These are phyloP conservation scores for Halichondria panicea DNA, from an alignment of 37 sponge, comb jelly and placozoan genomes.

Conservation along the genomic window DNA sequence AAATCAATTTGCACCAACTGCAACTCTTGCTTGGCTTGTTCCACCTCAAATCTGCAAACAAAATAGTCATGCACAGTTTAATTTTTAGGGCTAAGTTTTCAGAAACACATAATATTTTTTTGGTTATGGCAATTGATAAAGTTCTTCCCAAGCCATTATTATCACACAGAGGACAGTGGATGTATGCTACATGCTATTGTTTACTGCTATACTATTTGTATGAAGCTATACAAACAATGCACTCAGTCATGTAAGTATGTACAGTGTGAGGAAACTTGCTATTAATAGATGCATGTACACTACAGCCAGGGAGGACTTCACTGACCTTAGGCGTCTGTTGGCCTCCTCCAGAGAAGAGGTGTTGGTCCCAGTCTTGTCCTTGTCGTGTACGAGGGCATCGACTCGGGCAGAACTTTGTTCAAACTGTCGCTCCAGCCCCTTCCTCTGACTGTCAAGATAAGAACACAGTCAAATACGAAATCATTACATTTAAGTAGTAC, in stretches of 20 bases:
- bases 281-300: too few species aligned
- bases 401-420: conserved; percentile 5
- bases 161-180: too few species aligned
- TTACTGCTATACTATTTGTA: not conserved
- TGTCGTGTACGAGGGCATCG: conserved; percentile 30
- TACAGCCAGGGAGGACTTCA: not conserved
- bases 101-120: not conserved
- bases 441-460: conserved; percentile 19
- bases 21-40: conserved; percentile 30
- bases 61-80: not conserved
- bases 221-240: too few species aligned
- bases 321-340: conserved; percentile 27
- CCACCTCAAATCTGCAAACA: conserved; percentile 33
- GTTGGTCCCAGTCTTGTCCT: conserved; percentile 11
- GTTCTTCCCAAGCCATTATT: too few species aligned
- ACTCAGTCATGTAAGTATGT: too few species aligned
- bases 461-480: not conserved
- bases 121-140: not conserved
- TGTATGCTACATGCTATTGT: too few species aligned
- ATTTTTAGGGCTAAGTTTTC: not conserved
- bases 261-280: too few species aligned
- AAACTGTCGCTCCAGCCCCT: conserved; percentile 33
- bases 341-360: conserved; percentile 34
- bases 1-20: conserved; percentile 25
- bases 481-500: not conserved